Conservation (phyloP, 2,888 invertebrate genomes). For the Lepidocyrtinus sp. region DNA sequence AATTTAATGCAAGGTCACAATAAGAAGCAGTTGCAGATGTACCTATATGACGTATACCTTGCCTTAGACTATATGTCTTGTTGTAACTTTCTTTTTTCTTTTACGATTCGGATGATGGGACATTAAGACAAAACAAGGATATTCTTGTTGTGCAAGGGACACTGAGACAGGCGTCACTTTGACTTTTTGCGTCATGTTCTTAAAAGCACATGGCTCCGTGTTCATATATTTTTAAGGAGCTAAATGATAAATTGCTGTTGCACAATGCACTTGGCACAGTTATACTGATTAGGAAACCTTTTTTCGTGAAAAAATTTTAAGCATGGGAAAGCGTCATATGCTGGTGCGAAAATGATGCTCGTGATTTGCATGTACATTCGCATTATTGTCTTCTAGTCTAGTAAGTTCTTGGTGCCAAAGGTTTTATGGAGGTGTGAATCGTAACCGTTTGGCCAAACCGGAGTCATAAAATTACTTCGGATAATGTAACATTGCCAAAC, state of each 20-base stretch:
- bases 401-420: too few species aligned
- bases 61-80: not conserved
- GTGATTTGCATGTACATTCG: too few species aligned
- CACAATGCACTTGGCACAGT: not conserved
- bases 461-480: too few species aligned
- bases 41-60: not conserved
- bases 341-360: too few species aligned
- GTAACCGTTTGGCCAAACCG: too few species aligned
- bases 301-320: too few species aligned
- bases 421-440: too few species aligned
- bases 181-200: not conserved
- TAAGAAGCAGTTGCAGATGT: not conserved
- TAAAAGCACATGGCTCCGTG: not conserved
- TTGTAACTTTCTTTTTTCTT: not conserved
- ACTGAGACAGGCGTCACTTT: not conserved
- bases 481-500: too few species aligned
- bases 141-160: not conserved
- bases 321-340: too few species aligned
- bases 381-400: too few species aligned
- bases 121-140: not conserved
- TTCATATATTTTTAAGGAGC: not conserved
- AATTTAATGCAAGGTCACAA: not conserved
- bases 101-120: too few species aligned
- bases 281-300: not conserved
- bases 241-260: not conserved